Evolutionary conservation across 2,888 invertebrate genomes (phyloP).

Genomic region (Drosophila stalkeri): DNA sequence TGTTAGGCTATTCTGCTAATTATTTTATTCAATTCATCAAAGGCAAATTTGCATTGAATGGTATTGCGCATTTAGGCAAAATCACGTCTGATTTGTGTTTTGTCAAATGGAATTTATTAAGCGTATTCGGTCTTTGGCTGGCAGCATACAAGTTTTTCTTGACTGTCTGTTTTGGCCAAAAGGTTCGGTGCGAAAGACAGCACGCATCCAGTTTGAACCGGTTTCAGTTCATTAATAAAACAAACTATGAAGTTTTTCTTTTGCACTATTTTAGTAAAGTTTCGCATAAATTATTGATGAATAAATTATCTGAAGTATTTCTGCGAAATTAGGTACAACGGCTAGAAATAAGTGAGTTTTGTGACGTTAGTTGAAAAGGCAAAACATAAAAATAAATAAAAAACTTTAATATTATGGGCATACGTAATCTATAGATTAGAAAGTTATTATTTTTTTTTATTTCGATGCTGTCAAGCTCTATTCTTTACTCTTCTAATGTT

Average conservation of each 20-base stretch:
- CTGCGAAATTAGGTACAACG: constrained; percentile 38
- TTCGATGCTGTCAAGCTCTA: not conserved
- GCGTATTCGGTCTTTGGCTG: constrained; percentile 38
- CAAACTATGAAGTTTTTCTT: constrained; percentile 56
- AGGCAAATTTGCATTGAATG: constrained; percentile 44
- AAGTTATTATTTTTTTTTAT: constrained; percentile 15
- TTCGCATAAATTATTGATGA: constrained; percentile 51
- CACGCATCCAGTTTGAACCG: constrained; percentile 69
- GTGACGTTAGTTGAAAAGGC: constrained; percentile 18
- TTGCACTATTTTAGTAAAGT: constrained; percentile 45
- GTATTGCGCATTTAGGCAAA: constrained; percentile 43
- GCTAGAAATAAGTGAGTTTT: constrained; percentile 22
- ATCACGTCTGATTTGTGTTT: constrained; percentile 22
- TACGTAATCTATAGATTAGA: constrained; percentile 24
- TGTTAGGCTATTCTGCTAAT: constrained; percentile 5
- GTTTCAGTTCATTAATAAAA: constrained; percentile 70
- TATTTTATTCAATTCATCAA: not conserved
- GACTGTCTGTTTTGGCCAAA: constrained; percentile 25
- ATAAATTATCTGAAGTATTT: constrained; percentile 63
- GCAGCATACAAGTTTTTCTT: constrained; percentile 28
- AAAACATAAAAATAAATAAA: constrained; percentile 5
- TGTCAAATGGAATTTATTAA: constrained; percentile 33
- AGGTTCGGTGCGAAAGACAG: constrained; percentile 27
- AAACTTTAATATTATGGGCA: not conserved
- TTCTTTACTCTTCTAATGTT: not conserved